Percentiles rank a stretch among this genome's conserved stretches.
These are phyloP conservation scores for Temnothorax curvispinosus DNA, from an alignment of 1,140 invertebrate genomes.

Conservation along the genomic window DNA sequence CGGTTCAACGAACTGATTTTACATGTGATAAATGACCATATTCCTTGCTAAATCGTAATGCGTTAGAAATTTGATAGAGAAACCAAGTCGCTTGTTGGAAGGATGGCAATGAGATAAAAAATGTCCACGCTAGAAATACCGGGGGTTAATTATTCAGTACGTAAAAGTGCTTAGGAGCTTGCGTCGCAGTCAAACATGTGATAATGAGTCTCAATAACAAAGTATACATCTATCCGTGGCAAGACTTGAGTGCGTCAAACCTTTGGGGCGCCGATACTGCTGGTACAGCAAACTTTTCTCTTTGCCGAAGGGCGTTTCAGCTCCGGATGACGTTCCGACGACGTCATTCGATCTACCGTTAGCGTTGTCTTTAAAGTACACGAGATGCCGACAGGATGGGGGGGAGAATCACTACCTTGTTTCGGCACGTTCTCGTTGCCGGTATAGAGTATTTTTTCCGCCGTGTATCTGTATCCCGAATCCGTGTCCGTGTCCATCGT, in stretches of 20 bases:
- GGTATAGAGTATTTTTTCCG: constrained; percentile 57
- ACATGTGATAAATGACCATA: neutral
- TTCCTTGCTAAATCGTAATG: neutral
- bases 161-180: constrained; percentile 48
- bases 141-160: constrained; percentile 44
- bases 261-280: constrained; percentile 53
- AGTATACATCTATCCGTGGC: constrained; percentile 44
- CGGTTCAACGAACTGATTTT: neutral
- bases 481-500: constrained; percentile 68
- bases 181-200: constrained; percentile 49
- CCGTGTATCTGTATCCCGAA: constrained; percentile 41
- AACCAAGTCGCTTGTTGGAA: neutral
- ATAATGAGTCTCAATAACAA: constrained; percentile 55
- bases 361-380: constrained; percentile 49
- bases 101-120: neutral
- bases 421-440: constrained; percentile 55
- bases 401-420: constrained; percentile 65
- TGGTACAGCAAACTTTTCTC: constrained; percentile 52
- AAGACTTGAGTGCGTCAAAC: constrained; percentile 63
- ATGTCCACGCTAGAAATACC: neutral
- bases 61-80: constrained; percentile 10
- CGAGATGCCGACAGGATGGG: neutral
- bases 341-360: constrained; percentile 58
- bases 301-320: constrained; percentile 53
- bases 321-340: constrained; percentile 46